phyloP scores from a whole-genome alignment of 2,888 invertebrate species.

The Epinotia ramella region DNA sequence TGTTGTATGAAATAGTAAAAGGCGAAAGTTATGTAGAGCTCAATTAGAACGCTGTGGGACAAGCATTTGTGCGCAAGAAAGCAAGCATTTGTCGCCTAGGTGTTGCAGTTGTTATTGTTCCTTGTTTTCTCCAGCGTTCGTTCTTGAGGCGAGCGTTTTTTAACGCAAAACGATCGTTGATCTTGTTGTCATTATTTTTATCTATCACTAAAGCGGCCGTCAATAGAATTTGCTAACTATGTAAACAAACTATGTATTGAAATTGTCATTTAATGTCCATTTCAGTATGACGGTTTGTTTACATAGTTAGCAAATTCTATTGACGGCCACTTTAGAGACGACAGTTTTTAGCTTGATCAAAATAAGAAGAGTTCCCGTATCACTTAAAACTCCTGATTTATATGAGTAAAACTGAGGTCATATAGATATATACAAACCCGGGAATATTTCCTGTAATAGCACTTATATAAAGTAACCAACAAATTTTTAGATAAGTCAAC shows the following conservation, averaged over 20 bases:
- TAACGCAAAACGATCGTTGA: too few relatives aligned
- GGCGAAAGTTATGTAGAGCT: constrained; percentile 32
- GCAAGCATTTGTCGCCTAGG: constrained; percentile 31
- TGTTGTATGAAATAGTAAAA: constrained; percentile 25
- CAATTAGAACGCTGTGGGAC: constrained; percentile 25
- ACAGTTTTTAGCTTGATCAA: neutral
- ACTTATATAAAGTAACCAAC: neutral
- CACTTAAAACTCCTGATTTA: too few relatives aligned
- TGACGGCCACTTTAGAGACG: too few relatives aligned
- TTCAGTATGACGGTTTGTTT: too few relatives aligned
- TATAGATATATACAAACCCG: too few relatives aligned
- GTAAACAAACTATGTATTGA: too few relatives aligned
- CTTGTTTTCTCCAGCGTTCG: constrained; percentile 27
- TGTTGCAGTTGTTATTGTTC: constrained; percentile 27
- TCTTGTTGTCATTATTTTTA: neutral
- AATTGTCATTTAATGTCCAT: too few relatives aligned
- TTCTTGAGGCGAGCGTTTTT: constrained; percentile 2
- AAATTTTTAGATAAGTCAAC: too few relatives aligned
- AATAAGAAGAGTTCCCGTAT: neutral
- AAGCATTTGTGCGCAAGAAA: constrained; percentile 30
- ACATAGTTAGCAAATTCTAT: too few relatives aligned
- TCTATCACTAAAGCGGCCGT: too few relatives aligned
- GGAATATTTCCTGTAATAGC: neutral
- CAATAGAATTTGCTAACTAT: too few relatives aligned
- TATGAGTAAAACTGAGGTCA: too few relatives aligned